phyloP scores from a whole-genome alignment of 2,888 invertebrate species.

The Fragum fragum region DNA sequence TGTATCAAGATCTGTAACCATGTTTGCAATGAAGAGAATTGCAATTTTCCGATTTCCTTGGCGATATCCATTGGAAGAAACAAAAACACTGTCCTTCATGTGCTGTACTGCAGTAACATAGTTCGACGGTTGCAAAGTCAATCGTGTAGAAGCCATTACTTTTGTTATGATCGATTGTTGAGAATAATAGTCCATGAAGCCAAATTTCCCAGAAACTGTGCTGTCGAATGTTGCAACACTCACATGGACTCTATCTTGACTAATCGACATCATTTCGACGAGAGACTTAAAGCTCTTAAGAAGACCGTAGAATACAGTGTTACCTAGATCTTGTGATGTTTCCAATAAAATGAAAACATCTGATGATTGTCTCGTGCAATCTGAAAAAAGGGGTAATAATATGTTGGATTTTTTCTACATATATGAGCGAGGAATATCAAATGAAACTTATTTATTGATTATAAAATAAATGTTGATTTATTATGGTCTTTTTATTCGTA shows the following conservation, averaged over 20 bases:
- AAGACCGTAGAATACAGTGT: not conserved
- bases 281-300: not conserved
- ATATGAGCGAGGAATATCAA: no score
- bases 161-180: not conserved
- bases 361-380: not conserved
- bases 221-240: not conserved
- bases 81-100: constrained; percentile 4
- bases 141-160: not conserved
- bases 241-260: not conserved
- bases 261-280: not conserved
- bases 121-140: not conserved
- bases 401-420: no score
- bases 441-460: no score
- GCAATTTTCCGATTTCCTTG: not conserved
- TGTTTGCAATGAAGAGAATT: not conserved
- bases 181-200: not conserved
- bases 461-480: no score
- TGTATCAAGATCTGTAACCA: not conserved
- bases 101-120: not conserved
- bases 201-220: not conserved
- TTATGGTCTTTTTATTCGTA: no score
- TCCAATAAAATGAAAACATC: constrained; percentile 5
- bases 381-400: not conserved
- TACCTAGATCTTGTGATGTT: not conserved
- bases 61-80: not conserved